Evolutionary conservation across 2,113 vertebrate genomes (phyloP), one percentile per base, ranked within the genome.

Genomic region (Myrmecophaga tridactyla): DNA sequence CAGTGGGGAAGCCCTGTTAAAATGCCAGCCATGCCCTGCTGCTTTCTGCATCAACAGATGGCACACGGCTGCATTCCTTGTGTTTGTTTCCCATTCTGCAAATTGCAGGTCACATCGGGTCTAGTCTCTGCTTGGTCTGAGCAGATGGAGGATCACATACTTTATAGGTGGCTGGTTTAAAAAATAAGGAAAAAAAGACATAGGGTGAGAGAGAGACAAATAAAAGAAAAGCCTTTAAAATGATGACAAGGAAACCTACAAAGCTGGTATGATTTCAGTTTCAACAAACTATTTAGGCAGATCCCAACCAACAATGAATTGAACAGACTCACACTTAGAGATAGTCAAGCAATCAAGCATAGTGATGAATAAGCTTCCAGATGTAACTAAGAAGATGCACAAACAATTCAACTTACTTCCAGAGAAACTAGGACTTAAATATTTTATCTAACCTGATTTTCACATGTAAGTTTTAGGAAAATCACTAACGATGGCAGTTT

Each of bases 61-160:
- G 99, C 93, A 98, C 96, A 97, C 87, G 97, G 97, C 86, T 94
- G 93, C 96, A 96, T 98, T 98, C 97, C 93, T 97, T 95, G 96
- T 97, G 95, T 98, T 98, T 97, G 94, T 69, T 93, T 98, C 96
- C 97, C 94, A 96, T 98, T 98, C 97, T 97, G 98, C 98, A 98
- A 99, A 99, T 97, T 97, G 97, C 98, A 96, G 98, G 98, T 98
- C 97, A 98, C 98, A 99, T 99, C 98, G 99, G 99, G 98, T 96
- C 97, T 94, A 97, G 98, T 95, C 98, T 98, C 97, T 86, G 84
- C 96, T 97, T 91, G 94, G 87, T 97, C 93, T 87, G 93, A 99
- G 87, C 98, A 99, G 98, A 99, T 98, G 98, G 97, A 89, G 93
- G 67, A 87, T 96, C 96, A 96, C 3, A 72, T 96, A 96, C 1